Evolutionary conservation across 1,140 invertebrate genomes (phyloP), one percentile per base, ranked within the genome.

Genomic region (Tetramorium simillimum): DNA sequence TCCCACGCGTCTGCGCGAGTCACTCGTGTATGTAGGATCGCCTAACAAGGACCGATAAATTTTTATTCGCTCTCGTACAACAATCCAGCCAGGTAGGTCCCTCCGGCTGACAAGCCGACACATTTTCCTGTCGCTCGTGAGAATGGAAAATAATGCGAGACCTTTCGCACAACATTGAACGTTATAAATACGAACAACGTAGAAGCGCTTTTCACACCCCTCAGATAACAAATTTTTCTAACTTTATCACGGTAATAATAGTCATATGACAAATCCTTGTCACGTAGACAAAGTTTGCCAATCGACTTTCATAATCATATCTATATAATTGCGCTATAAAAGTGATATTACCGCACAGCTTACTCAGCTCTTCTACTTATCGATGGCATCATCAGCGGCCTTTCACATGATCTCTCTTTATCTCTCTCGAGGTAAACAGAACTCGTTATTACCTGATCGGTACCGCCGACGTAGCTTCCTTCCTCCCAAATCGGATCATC

Each of bases 401-500:
- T 65, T 58, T 86, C 78, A 81, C 65, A 33, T 82, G 43, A 37
- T 60, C 33, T 62, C 51, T 43, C 37, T 60, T n/a, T 60, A 14
- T 77, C 40, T 43, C 21, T 62, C 56, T 77, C 12, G 18, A 46
- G n/a, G 51, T 76, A 67, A 85, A 85, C 33, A 33, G 51, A 18
- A 60, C 12, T 60, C 65, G 6, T 78, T n/a, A 69, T 90, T 90
- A 90, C 89, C 89, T 90, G 88, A 16, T 75, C 78, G 37, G 51
- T 46, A 67, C n/a, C 33, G 10, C 58, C 12, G 18, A 63, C 70
- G 60, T 77, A 88, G 14, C 85, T 67, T 46, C 86, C 93, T 73
- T 96, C 95, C 87, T 96, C 96, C 95, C 95, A 96, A 89, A 96
- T 95, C 3, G 95, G 94, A 93, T 96, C 96, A 72, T 96, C 96